Conservation (phyloP, 1,140 invertebrate species). For the Caenorhabditis inopinata region DNA sequence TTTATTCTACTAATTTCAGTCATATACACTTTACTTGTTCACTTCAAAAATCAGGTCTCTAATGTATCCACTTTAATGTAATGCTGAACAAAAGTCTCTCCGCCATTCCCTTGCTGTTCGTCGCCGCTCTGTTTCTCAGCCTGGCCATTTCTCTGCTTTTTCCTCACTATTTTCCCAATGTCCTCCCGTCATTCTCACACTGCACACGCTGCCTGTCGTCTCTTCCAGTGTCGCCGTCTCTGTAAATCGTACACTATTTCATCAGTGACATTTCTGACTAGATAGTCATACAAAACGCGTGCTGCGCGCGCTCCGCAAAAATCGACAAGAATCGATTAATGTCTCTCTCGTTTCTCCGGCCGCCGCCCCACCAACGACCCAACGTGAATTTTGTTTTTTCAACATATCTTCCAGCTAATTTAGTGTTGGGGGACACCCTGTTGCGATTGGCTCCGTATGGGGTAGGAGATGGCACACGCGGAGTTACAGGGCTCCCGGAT, state of each 20-base stretch:
- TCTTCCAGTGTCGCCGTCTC: neutral
- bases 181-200: neutral
- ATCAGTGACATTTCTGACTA: neutral
- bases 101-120: neutral
- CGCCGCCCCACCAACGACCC: neutral
- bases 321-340: constrained; percentile 26
- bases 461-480: neutral
- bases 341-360: neutral
- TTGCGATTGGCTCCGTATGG: constrained; percentile 7
- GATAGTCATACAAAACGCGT: constrained; percentile 30
- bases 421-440: neutral
- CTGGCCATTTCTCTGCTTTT: neutral
- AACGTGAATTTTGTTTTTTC: neutral
- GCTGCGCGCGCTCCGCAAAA: constrained; percentile 26
- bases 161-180: neutral
- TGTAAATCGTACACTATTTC: neutral
- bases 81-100: neutral
- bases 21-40: neutral
- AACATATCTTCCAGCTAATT: neutral
- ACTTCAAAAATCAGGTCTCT: neutral
- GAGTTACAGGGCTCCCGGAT: neutral
- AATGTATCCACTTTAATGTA: neutral
- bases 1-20: neutral
- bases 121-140: neutral
- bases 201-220: neutral